Base-by-base conservation (phyloP, 2,113 vertebrate genomes). In the Hippoglossus stenolepis region DNA sequence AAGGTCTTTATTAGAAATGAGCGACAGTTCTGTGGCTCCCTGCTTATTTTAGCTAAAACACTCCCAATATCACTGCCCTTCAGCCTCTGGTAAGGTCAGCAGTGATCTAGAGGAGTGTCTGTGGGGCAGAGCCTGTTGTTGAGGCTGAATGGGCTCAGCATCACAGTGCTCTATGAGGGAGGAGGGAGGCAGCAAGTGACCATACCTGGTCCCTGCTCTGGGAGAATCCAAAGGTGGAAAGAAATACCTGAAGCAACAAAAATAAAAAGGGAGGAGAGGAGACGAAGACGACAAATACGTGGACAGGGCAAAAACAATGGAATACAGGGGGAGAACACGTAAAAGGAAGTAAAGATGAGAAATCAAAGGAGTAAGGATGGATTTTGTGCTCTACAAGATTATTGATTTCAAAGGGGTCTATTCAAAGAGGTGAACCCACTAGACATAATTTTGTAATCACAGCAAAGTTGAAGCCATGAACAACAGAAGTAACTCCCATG, bases 141-240 rank as follows among this genome's bases (percentile, higher is more conserved):
- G 96, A 90, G 94, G 93, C 77, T 95, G 94, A 90, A 93, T 77
- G 85, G 94, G 93, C 91, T 96, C 96, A 92, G 94, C 93, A 91
- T 97, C 96, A 74, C 95, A 96, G 89, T 95, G 95, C 89, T 97
- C 96, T 93, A 98, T 93, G 89, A 96, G 96, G 93, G 92, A 91
- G 17, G 96, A 95, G 88, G 96, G 96, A 92, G 96, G 96, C 92
- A 97, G 96, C 91, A 98, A 95, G 91, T 97, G 97, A 93, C 96
- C 94, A 86, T 95, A 95, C 89, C 96, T 96, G 94, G 95, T 96
- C 94, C 97, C 96, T 89, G 94, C 95, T 94, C 95, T 93, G 91
- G 97, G 96, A 92, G 95, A 94, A 90, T 98, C 97, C 96, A 97
- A 91, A 94, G 96, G 94, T 83, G 97, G 94, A 94, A 98, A 97